phyloP scores from a whole-genome alignment of 2,797 vertebrate genomes.

The Podargus strigoides region DNA sequence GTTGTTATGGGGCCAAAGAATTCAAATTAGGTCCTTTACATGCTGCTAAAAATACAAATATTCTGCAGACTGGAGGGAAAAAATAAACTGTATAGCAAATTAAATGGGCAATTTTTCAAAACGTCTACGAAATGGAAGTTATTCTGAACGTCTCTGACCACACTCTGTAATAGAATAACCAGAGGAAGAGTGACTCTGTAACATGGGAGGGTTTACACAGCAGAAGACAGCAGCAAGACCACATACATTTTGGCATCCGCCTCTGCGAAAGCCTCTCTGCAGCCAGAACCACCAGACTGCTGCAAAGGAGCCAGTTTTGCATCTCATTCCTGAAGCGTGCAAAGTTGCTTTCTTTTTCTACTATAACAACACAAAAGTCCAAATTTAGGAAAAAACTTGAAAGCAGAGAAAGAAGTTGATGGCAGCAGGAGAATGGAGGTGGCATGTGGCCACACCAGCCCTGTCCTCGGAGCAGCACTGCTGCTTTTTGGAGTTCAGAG shows the following conservation, averaged over 20 bases:
- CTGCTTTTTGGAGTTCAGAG: neutral
- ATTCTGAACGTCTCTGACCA: neutral
- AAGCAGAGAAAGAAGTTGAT: neutral
- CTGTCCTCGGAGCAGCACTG: too few species aligned
- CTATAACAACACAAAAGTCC: neutral
- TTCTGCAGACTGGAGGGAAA: neutral
- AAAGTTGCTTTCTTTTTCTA: neutral
- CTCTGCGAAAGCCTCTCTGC: neutral
- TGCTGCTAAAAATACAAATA: neutral
- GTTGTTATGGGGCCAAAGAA: neutral
- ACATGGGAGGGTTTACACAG: neutral
- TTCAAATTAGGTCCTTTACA: neutral
- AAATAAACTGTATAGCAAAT: neutral
- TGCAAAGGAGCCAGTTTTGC: neutral
- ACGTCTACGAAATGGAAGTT: neutral
- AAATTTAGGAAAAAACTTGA: neutral
- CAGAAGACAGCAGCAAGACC: neutral
- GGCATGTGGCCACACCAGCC: neutral
- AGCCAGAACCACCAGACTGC: neutral
- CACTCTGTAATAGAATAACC: neutral
- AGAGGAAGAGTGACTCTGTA: neutral
- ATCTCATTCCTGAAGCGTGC: neutral
- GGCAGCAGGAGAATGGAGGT: neutral
- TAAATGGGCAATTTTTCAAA: neutral
- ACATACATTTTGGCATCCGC: neutral